Conservation (phyloP, 2,113 vertebrate species). For the Neogale vison region DNA sequence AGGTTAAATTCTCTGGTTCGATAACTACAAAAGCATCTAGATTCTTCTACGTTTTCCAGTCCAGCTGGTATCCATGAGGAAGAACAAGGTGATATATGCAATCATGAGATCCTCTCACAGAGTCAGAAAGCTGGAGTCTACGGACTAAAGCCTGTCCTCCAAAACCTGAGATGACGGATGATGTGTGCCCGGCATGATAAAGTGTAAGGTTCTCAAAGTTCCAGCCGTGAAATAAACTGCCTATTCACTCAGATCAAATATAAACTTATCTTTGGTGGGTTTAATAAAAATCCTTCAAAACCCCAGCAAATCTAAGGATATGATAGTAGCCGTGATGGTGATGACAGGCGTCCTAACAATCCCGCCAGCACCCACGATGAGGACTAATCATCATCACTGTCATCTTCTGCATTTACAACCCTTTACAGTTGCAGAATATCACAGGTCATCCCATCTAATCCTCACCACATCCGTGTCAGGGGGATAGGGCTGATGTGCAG, state of each 20-base stretch:
- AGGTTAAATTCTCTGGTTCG: background rate
- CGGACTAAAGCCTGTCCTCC: background rate
- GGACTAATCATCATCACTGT: background rate
- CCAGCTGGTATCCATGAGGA: background rate
- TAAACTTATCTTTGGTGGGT: slow-evolving; percentile 2
- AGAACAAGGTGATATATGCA: background rate
- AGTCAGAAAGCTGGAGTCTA: background rate
- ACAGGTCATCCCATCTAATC: background rate
- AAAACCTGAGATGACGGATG: background rate
- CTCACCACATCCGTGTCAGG: background rate
- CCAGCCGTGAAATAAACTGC: background rate
- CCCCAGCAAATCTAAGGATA: background rate
- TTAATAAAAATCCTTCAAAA: background rate
- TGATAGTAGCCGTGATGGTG: background rate
- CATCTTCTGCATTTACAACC: background rate
- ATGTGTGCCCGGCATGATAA: background rate
- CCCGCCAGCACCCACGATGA: background rate
- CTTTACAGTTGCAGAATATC: background rate
- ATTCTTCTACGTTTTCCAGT: background rate
- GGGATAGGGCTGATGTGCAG: background rate
- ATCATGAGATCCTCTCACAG: background rate
- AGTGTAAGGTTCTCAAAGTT: background rate
- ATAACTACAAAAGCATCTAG: background rate
- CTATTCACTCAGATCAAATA: background rate
- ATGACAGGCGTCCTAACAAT: background rate